Percentiles rank a stretch among this genome's conserved stretches.
phyloP scores from a whole-genome alignment of 2,797 vertebrate species.

The Pristis pectinata region DNA sequence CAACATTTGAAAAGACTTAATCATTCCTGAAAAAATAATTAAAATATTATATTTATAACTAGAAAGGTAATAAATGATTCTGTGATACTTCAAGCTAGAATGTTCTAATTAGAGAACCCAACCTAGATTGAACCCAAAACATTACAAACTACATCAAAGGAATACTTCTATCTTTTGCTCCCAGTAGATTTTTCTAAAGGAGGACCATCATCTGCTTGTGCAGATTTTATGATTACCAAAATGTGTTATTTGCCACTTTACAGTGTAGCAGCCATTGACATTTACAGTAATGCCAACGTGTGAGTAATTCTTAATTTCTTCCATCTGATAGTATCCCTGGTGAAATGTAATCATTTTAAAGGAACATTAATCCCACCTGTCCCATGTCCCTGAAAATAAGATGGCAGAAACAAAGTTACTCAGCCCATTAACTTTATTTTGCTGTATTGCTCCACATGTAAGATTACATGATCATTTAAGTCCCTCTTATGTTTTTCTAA shows the following conservation, averaged over 20 bases:
- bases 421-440: background rate
- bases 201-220: background rate
- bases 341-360: background rate
- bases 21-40: background rate
- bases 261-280: no score
- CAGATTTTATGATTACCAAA: background rate
- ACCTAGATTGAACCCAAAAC: background rate
- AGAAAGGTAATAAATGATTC: background rate
- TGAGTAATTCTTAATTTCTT: background rate
- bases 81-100: background rate
- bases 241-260: background rate
- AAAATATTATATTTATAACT: background rate
- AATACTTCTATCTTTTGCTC: background rate
- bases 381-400: background rate
- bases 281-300: no score
- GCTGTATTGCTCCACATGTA: no score
- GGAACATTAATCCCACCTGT: background rate
- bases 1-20: background rate
- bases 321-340: background rate
- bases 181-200: background rate
- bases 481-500: no score
- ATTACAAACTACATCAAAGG: background rate
- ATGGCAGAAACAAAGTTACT: background rate
- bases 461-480: background rate
- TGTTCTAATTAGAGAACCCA: background rate